Evolutionary conservation across 1,140 invertebrate genomes (phyloP).

Genomic region (Pachypeltis micranthus): DNA sequence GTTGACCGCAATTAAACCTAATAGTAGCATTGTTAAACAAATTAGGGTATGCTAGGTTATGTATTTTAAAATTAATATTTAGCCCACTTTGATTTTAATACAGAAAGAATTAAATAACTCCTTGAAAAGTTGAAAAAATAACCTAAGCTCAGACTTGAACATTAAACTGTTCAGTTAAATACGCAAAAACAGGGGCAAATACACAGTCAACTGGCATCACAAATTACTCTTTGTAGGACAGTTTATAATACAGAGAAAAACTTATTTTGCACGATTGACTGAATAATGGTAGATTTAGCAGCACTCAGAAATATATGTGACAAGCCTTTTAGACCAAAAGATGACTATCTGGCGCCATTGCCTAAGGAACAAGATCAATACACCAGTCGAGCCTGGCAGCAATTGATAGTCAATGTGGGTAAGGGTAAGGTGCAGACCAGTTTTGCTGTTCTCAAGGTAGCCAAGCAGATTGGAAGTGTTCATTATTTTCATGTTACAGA

Average conservation of each 20-base stretch:
- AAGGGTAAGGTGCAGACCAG: not conserved
- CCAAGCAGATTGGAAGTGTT: not conserved
- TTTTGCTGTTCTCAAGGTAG: not conserved
- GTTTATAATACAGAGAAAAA: not conserved
- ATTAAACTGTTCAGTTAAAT: not conserved
- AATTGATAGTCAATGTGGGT: not conserved
- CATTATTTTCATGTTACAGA: slow-evolving; percentile 19
- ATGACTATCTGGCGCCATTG: not conserved
- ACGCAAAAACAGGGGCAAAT: not conserved
- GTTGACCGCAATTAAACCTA: not conserved
- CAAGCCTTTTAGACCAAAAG: not conserved
- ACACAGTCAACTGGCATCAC: too few relatives aligned
- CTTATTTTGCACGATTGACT: not conserved
- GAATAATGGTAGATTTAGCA: not conserved
- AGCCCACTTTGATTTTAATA: too few relatives aligned
- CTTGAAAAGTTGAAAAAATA: too few relatives aligned
- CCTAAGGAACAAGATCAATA: not conserved
- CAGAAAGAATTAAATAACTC: too few relatives aligned
- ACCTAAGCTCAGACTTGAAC: not conserved
- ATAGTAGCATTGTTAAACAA: too few relatives aligned
- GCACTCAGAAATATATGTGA: not conserved
- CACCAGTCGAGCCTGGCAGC: too few relatives aligned
- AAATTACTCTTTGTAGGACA: too few relatives aligned
- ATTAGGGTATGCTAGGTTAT: too few relatives aligned
- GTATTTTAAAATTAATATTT: too few relatives aligned